Conservation (phyloP, 2,888 invertebrate species). For the Apamea anceps region DNA sequence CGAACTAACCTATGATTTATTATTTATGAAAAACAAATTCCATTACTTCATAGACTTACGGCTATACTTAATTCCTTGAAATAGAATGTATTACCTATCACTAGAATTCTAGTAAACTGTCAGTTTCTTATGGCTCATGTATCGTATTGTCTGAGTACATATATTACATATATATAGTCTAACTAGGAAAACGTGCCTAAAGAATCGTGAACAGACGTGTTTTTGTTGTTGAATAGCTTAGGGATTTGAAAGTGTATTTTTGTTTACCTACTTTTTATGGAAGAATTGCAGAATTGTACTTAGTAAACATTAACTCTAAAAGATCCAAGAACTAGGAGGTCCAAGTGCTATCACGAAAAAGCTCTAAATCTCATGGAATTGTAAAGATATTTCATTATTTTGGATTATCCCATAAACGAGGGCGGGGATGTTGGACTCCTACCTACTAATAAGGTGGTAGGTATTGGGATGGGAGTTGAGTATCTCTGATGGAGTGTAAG, state of each 20-base stretch:
- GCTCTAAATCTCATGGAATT: background rate
- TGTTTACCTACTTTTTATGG: background rate
- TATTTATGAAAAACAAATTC: background rate
- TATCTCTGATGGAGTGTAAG: background rate
- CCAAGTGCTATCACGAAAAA: background rate
- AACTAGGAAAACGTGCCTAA: slow-evolving; percentile 33
- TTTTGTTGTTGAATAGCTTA: slow-evolving; percentile 19
- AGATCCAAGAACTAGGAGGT: no score
- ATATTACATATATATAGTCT: background rate
- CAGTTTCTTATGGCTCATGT: background rate
- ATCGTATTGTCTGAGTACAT: background rate
- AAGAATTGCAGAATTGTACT: background rate
- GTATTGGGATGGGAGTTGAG: background rate
- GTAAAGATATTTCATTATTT: background rate
- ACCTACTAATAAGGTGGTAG: background rate
- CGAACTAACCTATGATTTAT: background rate
- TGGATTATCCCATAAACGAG: background rate
- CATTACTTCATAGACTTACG: background rate
- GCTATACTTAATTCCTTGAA: background rate
- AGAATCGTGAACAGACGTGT: slow-evolving; percentile 24
- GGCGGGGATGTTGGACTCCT: background rate
- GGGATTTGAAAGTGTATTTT: slow-evolving; percentile 14
- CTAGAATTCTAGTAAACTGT: slow-evolving; percentile 6
- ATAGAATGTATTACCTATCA: background rate
- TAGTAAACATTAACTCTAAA: background rate